Evolutionary conservation across 2,113 vertebrate genomes (phyloP).

Genomic region (Mus musculus): DNA sequence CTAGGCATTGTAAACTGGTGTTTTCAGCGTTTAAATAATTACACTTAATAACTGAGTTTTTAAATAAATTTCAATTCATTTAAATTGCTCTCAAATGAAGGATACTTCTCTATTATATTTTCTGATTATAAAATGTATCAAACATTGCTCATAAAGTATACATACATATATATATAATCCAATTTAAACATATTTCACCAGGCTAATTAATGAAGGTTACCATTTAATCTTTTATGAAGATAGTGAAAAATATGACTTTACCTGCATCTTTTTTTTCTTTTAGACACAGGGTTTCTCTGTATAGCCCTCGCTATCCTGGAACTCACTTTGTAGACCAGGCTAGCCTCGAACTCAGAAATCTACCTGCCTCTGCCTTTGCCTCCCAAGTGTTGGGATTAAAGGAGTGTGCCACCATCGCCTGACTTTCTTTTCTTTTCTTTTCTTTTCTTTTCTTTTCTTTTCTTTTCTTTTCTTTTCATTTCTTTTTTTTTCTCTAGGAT

Average conservation of each 20-base stretch:
- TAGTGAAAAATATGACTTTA: background rate
- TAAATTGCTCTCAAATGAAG: background rate
- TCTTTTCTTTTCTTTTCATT: too few relatives aligned
- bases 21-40: background rate
- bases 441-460: too few relatives aligned
- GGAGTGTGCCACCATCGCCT: too few relatives aligned
- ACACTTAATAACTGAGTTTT: background rate
- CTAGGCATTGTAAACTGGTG: background rate
- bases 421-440: too few relatives aligned
- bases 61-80: background rate
- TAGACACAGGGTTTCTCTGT: too few relatives aligned
- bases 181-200: background rate
- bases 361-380: too few relatives aligned
- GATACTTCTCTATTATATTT: background rate
- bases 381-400: too few relatives aligned
- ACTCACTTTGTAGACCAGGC: too few relatives aligned
- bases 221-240: background rate
- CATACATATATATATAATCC: background rate
- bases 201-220: background rate
- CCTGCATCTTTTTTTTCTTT: background rate
- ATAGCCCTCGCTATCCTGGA: too few relatives aligned
- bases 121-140: background rate
- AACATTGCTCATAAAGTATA: background rate
- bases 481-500: background rate
- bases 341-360: too few relatives aligned